Evolutionary conservation across 2,888 invertebrate genomes (phyloP).

Genomic region (Embidobia sp.): DNA sequence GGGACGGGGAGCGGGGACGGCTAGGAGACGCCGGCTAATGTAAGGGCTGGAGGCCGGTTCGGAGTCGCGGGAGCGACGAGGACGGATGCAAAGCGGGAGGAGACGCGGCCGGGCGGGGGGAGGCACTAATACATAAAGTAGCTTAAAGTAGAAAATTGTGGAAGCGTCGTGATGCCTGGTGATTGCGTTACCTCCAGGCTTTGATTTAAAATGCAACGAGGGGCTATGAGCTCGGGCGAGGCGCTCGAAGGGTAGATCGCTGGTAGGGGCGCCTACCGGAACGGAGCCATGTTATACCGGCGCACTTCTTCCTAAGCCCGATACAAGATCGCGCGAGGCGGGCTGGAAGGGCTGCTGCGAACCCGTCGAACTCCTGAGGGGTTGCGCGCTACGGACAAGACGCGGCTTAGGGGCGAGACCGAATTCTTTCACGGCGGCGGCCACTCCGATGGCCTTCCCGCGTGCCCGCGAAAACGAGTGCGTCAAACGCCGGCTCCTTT

Average conservation of each 20-base stretch:
- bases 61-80: slow-evolving; percentile 31
- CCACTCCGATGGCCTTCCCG: slow-evolving; percentile 41
- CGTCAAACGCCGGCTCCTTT: slow-evolving; percentile 49
- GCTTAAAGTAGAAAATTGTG: slow-evolving; percentile 82
- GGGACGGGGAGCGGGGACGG: slow-evolving; percentile 42
- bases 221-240: slow-evolving; percentile 71
- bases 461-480: slow-evolving; percentile 44
- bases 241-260: slow-evolving; percentile 58
- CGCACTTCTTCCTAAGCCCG: slow-evolving; percentile 55
- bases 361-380: slow-evolving; percentile 59
- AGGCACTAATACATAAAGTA: slow-evolving; percentile 81
- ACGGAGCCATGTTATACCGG: slow-evolving; percentile 61
- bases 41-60: slow-evolving; percentile 34
- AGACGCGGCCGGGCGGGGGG: slow-evolving; percentile 50
- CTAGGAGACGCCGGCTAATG: slow-evolving; percentile 59
- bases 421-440: slow-evolving; percentile 58
- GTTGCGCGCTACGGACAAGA: slow-evolving; percentile 53
- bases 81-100: slow-evolving; percentile 43
- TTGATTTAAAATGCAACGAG: slow-evolving; percentile 82
- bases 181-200: slow-evolving; percentile 82
- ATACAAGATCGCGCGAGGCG: slow-evolving; percentile 47
- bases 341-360: slow-evolving; percentile 58
- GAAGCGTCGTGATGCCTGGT: slow-evolving; percentile 82
- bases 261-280: slow-evolving; percentile 61
- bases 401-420: slow-evolving; percentile 51